Evolutionary conservation across 2,797 vertebrate genomes (phyloP).

Genomic region (Ispidina picta): DNA sequence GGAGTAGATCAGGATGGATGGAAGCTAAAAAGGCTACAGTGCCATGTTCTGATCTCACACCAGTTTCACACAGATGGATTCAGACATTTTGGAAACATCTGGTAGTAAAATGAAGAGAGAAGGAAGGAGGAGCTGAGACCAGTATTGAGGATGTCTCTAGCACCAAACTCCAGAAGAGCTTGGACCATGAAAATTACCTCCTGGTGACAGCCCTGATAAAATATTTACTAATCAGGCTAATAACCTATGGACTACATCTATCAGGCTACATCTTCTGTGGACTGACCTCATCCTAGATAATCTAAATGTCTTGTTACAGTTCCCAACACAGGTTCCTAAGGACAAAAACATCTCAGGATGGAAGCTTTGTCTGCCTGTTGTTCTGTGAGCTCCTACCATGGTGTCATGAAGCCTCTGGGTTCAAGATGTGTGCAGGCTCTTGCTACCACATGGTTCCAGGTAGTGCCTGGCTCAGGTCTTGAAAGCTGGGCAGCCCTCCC

Average conservation of each 20-base stretch:
- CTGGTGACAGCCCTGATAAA: neutral
- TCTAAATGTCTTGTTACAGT: neutral
- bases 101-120: rapidly evolving
- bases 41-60: neutral
- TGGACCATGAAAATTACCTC: neutral
- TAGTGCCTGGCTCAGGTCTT: neutral
- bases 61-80: rapidly evolving
- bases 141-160: neutral
- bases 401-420: neutral
- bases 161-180: neutral
- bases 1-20: neutral
- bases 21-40: neutral
- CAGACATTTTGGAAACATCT: neutral
- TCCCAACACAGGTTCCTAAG: neutral
- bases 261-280: neutral
- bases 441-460: neutral
- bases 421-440: neutral
- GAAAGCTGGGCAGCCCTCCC: neutral
- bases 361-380: neutral
- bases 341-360: neutral
- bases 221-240: neutral
- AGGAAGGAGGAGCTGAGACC: neutral
- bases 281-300: neutral
- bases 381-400: neutral
- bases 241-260: no score